phyloP scores from a whole-genome alignment of 2,113 vertebrate genomes.

The Excalfactoria chinensis region DNA sequence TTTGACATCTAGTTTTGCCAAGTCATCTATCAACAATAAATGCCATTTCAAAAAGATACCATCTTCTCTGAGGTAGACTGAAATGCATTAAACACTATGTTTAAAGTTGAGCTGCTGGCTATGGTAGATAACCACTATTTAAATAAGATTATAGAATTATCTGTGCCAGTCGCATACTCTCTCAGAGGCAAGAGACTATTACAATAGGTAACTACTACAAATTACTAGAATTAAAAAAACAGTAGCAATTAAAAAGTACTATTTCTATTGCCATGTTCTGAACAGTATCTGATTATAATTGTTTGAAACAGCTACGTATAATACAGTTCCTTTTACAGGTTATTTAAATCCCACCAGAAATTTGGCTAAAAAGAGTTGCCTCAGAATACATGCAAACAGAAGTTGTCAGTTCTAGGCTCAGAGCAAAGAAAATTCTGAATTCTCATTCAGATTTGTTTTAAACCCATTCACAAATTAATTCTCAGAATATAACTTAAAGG shows the following conservation, averaged over 20 bases:
- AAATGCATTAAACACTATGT: background rate
- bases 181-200: background rate
- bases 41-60: background rate
- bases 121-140: background rate
- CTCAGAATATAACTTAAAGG: background rate
- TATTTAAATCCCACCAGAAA: background rate
- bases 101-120: background rate
- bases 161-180: background rate
- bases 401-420: background rate
- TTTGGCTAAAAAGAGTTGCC: background rate
- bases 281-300: background rate
- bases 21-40: background rate
- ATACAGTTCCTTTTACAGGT: background rate
- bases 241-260: background rate
- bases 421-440: background rate
- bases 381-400: background rate
- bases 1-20: background rate
- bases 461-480: background rate
- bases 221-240: background rate
- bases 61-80: background rate
- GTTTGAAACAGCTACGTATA: background rate
- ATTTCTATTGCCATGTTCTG: background rate
- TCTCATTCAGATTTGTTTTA: background rate
- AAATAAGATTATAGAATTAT: background rate
- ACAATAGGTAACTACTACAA: background rate